A percentile compares a stretch with the other conserved stretches of the same genome.
These are phyloP conservation scores for Lasioglossum pauxillum DNA, from an alignment of 2,888 invertebrate species.

Conservation along the genomic window DNA sequence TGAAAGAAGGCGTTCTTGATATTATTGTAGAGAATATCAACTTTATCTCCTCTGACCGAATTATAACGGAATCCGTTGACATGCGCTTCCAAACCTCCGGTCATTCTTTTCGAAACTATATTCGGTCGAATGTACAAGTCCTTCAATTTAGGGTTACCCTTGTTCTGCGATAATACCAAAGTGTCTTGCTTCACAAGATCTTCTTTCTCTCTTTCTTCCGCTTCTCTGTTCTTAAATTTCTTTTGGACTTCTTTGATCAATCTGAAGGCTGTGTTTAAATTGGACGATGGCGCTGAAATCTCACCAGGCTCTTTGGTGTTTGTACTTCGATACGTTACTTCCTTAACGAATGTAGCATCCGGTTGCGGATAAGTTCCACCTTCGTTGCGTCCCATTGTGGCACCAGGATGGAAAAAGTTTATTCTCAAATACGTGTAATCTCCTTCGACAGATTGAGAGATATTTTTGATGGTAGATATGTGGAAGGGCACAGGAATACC, in stretches of 20 bases:
- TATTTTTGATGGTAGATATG: conserved; percentile 99
- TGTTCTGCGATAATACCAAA: conserved; percentile 95
- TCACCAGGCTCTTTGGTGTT: conserved; percentile 99
- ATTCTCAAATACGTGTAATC: conserved; percentile 99
- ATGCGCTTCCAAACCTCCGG: conserved; percentile 95
- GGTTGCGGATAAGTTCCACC: conserved; percentile 96
- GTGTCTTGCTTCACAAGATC: conserved; percentile 99
- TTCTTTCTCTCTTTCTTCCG: conserved; percentile 99
- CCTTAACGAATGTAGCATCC: conserved; percentile 98
- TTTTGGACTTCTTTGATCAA: conserved; percentile 99
- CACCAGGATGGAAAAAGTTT: conserved; percentile 99
- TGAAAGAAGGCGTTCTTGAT: conserved; percentile 99
- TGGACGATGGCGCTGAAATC: conserved; percentile 96
- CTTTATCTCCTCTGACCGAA: conserved; percentile 99
- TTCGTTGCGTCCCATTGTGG: conserved; percentile 97
- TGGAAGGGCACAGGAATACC: conserved; percentile 99
- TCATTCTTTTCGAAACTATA: conserved; percentile 98
- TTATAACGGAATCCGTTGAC: conserved; percentile 98
- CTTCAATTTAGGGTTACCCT: conserved; percentile 98
- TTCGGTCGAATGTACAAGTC: conserved; percentile 99
- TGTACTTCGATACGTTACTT: conserved; percentile 98
- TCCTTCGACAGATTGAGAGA: conserved; percentile 99
- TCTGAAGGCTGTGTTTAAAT: conserved; percentile 98
- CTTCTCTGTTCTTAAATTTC: conserved; percentile 98
- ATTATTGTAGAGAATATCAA: conserved; percentile 99